Evolutionary conservation across 2,113 vertebrate genomes (phyloP).

Genomic region (Narcine bancroftii): DNA sequence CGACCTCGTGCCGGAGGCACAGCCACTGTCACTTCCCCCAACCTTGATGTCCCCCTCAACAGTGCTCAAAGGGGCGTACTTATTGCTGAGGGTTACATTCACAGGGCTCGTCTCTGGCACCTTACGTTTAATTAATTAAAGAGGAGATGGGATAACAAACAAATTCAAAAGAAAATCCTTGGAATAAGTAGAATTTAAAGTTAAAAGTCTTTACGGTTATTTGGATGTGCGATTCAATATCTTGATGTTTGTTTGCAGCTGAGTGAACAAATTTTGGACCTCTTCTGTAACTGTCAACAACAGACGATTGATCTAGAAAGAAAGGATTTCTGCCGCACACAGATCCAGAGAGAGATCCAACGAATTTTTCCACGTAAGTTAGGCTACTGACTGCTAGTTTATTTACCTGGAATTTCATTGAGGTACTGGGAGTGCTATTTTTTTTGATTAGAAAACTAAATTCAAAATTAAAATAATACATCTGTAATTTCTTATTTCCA

Average conservation of each 20-base stretch:
- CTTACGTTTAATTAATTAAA: too few relatives aligned
- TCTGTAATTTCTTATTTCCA: neutral
- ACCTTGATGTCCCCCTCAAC: too few relatives aligned
- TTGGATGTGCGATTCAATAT: neutral
- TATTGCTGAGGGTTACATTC: too few relatives aligned
- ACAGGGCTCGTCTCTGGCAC: too few relatives aligned
- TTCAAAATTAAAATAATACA: neutral
- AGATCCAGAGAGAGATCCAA: slow-evolving; percentile 77
- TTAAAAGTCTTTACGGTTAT: neutral
- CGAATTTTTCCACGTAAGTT: slow-evolving; percentile 70
- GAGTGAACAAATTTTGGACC: slow-evolving; percentile 76
- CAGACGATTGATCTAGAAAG: slow-evolving; percentile 71
- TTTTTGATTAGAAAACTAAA: neutral
- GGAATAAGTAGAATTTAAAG: too few relatives aligned
- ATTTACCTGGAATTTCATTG: neutral
- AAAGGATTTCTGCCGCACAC: slow-evolving; percentile 73
- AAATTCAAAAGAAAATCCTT: neutral
- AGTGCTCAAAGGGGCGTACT: too few relatives aligned
- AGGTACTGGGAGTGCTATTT: neutral
- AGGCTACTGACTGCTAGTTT: neutral
- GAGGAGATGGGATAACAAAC: too few relatives aligned
- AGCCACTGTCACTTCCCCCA: too few relatives aligned
- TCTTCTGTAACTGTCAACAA: slow-evolving; percentile 77
- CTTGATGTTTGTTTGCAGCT: slow-evolving; percentile 59
- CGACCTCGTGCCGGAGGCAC: too few relatives aligned